Evolutionary conservation across 1,140 invertebrate species (phyloP), one percentile per base, ranked within the genome.

Genomic region (Carcinoscorpius rotundicauda): DNA sequence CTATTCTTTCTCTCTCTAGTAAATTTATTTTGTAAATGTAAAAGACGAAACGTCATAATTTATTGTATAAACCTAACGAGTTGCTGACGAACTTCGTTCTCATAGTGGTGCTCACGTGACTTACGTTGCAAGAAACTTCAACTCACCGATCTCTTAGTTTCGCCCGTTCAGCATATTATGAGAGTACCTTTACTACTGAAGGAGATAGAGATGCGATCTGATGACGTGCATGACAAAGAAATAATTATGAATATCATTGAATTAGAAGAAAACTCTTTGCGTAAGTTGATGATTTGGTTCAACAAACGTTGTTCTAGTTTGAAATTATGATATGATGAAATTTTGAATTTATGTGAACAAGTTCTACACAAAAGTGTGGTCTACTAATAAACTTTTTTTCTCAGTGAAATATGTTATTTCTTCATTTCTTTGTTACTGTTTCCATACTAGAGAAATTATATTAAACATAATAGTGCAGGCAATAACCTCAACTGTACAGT

Each of bases 161-260:
- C 84, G 4, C 84, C 84, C 9, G 83, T 87, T 64, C 85, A 86
- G 73, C 82, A 86, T 73, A 85, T 85, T 64, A 87, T 86, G 76
- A 82, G 85, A 72, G 79, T 86, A 11, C 85, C 85, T 49, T 75
- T 87, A 4, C 78, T 86, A 49, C 76, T 86, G n/a, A 79, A 80
- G 69, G 84, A 86, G 70, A 84, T 86, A 62, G 78, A 81, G 68
- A 73, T 70, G 48, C 78, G 83, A 69, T 85, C 84, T 4, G 80
- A 82, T 67, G 76, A 82, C 60, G 71, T 73, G 1, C 72, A 78
- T 51, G 83, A 86, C 67, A 78, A 80, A 59, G 75, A 78, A 62
- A 76, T 78, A 53, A 78, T 86, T 57, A 73, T 77, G 50, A 77
- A 81, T 67, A 83, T 84, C 51, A 77, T 85, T 9, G 81, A 85